A percentile compares a stretch with the other conserved stretches of the same genome.
phyloP scores from a whole-genome alignment of 2,888 invertebrate genomes.

The Periphyllus acericola region DNA sequence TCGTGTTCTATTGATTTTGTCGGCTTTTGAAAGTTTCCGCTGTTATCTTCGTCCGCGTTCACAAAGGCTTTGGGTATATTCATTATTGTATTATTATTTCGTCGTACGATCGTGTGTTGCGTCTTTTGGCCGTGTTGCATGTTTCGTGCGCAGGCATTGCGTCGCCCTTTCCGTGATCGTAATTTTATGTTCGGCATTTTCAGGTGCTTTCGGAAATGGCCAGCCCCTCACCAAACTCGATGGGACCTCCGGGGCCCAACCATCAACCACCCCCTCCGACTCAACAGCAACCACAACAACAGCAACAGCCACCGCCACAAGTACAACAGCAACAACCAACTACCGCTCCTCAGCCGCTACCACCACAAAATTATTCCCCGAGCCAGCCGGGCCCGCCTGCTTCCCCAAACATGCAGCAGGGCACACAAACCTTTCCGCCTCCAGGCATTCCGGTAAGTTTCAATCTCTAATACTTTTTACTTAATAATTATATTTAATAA shows the following conservation, averaged over 20 bases:
- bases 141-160: no score
- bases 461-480: neutral
- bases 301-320: slow-evolving; percentile 66
- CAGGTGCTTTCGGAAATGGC: slow-evolving; percentile 58
- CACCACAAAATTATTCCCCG: slow-evolving; percentile 49
- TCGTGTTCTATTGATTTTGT: slow-evolving; percentile 23
- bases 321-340: slow-evolving; percentile 21
- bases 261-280: slow-evolving; percentile 75
- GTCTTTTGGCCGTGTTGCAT: neutral
- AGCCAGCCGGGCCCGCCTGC: slow-evolving; percentile 45
- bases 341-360: slow-evolving; percentile 23
- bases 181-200: neutral
- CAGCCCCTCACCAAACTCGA: slow-evolving; percentile 53
- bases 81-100: neutral
- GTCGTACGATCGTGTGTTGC: neutral
- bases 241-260: slow-evolving; percentile 67
- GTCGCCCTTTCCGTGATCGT: neutral
- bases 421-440: slow-evolving; percentile 68
- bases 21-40: neutral
- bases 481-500: no score
- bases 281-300: slow-evolving; percentile 67
- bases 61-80: slow-evolving; percentile 13
- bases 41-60: neutral
- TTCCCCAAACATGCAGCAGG: slow-evolving; percentile 64
- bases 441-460: slow-evolving; percentile 44